Base-by-base conservation (phyloP, 1,140 invertebrate species). In the Xylocopa sonorina region DNA sequence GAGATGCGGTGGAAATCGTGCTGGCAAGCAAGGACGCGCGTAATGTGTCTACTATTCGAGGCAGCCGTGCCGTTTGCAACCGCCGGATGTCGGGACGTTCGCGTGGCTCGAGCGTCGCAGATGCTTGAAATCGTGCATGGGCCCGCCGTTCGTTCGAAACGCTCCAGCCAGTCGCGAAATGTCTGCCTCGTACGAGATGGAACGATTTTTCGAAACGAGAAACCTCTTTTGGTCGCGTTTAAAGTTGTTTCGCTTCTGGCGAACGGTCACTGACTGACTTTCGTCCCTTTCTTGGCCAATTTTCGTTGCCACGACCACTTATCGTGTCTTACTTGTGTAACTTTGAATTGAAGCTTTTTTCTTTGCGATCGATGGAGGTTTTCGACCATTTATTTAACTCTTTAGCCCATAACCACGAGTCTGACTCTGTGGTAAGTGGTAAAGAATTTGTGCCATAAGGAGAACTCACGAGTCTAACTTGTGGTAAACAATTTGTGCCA, bases 1-100 rank as follows among this genome's bases (percentile, higher is more conserved):
- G 10, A 29, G 64, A 41, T 48, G 6, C 27, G 3, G 10, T 68
- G 7, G 32, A 14, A 57, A 57, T 46, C 38, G 46, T 29, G 34
- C 24, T 62, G 41, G 46, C 62, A 10, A 21, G 21, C 32, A 34
- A 29, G 62, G 50, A 46, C 24, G 32, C 21, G 21, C 18, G 32
- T 50, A 46, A 66, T 68, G 74, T 66, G 50, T 77, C 32, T 67
- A 58, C 41, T 38, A 62, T 71, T 78, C 75, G 24, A 48, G 24
- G 43, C 24, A 77, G 66, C 16, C 53, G 34, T 60, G 27, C 48
- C 55, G 50, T 43, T n/a, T 55, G 38, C 55, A 48, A 60, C 32
- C 14, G 14, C 12, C 12, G 66, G 16, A 69, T 41, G 50, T n/a
- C 66, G 12, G 43, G 9, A 50, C 50, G 43, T 24, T 64, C 18